Conservation (phyloP, 1,140 invertebrate species). For the Cydia fagiglandana region DNA sequence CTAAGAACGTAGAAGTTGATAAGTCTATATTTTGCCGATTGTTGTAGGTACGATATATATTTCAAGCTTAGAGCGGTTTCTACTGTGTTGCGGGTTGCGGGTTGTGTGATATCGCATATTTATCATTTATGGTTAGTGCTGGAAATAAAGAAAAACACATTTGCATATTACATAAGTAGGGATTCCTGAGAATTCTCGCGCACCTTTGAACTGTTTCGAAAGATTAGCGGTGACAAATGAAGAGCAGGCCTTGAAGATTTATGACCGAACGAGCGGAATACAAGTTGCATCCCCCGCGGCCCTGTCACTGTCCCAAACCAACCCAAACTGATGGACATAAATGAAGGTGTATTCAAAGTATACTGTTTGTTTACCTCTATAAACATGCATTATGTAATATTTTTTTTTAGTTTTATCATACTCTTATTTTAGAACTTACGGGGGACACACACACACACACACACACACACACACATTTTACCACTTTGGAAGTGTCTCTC, state of each 20-base stretch:
- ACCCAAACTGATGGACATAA: conserved; percentile 2
- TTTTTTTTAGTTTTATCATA: no score
- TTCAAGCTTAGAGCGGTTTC: background rate
- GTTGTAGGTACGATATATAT: background rate
- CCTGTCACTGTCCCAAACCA: background rate
- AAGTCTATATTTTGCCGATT: background rate
- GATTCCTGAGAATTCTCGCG: background rate
- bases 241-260: conserved; percentile 1
- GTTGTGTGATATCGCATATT: conserved; percentile 2
- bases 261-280: background rate
- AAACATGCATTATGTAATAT: no score
- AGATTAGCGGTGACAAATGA: conserved; percentile 11
- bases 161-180: background rate
- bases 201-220: background rate
- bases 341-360: background rate
- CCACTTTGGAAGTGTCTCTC: no score
- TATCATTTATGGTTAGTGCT: background rate
- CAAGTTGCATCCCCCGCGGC: background rate
- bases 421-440: no score
- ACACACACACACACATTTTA: no score
- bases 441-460: no score
- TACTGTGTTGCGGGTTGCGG: background rate
- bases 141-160: background rate
- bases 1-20: background rate
- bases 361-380: background rate